Conservation (phyloP, 2,113 vertebrate species). For the Dicentrarchus labrax region DNA sequence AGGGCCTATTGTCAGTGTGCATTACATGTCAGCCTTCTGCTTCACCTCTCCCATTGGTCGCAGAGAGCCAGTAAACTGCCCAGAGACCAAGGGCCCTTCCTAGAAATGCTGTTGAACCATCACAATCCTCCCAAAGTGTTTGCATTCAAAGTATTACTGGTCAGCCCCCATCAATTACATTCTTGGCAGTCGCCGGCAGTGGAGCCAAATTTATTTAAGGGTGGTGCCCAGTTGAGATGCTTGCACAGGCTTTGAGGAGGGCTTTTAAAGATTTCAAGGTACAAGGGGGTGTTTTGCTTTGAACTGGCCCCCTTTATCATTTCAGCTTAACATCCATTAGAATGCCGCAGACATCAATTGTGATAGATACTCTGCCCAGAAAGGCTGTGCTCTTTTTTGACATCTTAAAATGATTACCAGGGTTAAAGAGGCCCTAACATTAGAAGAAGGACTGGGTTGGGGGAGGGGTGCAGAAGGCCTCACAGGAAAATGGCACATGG, state of each 20-base stretch:
- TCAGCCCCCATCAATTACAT: constrained; percentile 78
- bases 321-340: constrained; percentile 73
- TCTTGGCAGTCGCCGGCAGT: constrained; percentile 70
- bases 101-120: constrained; percentile 82
- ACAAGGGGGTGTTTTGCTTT: constrained; percentile 67
- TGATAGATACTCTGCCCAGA: constrained; percentile 61
- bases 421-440: constrained; percentile 68
- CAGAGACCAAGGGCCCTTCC: constrained; percentile 67
- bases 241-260: constrained; percentile 62
- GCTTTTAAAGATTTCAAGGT: constrained; percentile 74
- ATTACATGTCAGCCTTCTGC: constrained; percentile 68
- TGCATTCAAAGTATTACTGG: constrained; percentile 76
- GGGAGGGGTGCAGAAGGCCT: constrained; percentile 21
- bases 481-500: constrained; percentile 64
- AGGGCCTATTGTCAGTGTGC: constrained; percentile 71
- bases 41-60: constrained; percentile 63
- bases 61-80: constrained; percentile 67
- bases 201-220: constrained; percentile 79
- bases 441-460: constrained; percentile 24
- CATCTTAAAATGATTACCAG: constrained; percentile 79
- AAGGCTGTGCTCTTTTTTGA: constrained; percentile 57
- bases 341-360: constrained; percentile 63
- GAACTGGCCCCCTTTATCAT: constrained; percentile 72
- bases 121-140: constrained; percentile 77
- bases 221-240: constrained; percentile 72